Evolutionary conservation across 2,113 vertebrate species (phyloP), one percentile per base, ranked within the genome.

Genomic region (Zapornia atra): DNA sequence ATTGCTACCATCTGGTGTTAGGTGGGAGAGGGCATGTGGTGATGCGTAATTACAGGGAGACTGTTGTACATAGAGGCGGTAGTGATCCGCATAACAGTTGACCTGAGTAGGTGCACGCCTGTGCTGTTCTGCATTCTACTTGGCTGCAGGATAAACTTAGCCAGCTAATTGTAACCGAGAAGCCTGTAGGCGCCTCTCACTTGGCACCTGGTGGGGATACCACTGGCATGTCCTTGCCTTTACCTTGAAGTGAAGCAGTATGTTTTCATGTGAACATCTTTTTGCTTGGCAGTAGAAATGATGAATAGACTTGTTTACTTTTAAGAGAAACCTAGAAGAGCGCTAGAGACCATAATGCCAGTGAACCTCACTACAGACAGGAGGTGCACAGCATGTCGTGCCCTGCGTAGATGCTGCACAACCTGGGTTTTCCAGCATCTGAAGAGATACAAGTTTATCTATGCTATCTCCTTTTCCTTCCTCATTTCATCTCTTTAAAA

Each of bases 151-250:
- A 25, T 31, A 57, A 82, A 53, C 13, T 33, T 33, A 40, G 29
- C 42, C 78, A 20, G 87, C 91, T 42, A 25, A 17, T 90, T 2
- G 6, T 61, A 83, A 31, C n/a, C 1, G 85, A 92, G 95, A 33
- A 80, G 92, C 75, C 95, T 42, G 75, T 57, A 64, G 96, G 91
- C 94, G 90, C 66, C 86, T 88, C 63, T 64, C 31, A 4, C 86
- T 79, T 95, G 90, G 66, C 94, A 94, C 65, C 78, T 76, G 78
- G 61, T 72, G 57, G 34, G 54, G 33, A 68, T 76, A 79, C 91
- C 48, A 75, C 72, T 79, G 75, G 34, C 75, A 4, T 11, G 96
- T 94, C 90, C 94, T 97, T 91, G 80, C 15, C 69, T 71, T 94
- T 91, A 91, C 89, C 93, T 96, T 96, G 56, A 84, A 89, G 69